These are phyloP conservation scores for Hyperoplus immaculatus DNA, from an alignment of 2,797 vertebrate genomes.

Conservation along the genomic window DNA sequence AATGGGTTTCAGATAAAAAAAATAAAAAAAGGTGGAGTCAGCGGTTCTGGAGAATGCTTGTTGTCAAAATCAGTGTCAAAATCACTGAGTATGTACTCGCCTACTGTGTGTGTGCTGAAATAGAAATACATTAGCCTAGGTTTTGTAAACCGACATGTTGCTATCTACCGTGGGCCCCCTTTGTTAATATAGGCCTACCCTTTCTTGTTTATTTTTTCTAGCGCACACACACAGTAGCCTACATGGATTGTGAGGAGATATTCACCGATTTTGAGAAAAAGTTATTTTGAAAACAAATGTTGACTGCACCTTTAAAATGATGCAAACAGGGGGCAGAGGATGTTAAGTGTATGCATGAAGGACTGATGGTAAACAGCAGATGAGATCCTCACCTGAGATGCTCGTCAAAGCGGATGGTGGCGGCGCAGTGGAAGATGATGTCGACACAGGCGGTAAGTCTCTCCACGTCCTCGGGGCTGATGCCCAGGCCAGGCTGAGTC, in stretches of 20 bases:
- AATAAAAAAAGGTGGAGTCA: too few relatives aligned
- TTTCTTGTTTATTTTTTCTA: too few relatives aligned
- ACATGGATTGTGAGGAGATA: background rate
- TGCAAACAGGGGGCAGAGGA: background rate
- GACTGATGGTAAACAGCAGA: background rate
- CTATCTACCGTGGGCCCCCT: too few relatives aligned
- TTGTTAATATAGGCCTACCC: too few relatives aligned
- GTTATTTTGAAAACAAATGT: too few relatives aligned
- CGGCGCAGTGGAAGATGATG: slow-evolving; percentile 97
- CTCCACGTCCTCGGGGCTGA: slow-evolving; percentile 89
- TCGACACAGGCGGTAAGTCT: slow-evolving; percentile 89
- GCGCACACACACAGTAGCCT: too few relatives aligned
- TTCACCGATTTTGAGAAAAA: too few relatives aligned
- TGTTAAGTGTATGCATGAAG: background rate
- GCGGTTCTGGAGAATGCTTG: too few relatives aligned
- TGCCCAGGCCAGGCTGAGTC: slow-evolving; percentile 91
- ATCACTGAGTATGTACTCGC: too few relatives aligned
- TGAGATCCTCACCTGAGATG: slow-evolving; percentile 91
- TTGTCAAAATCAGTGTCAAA: too few relatives aligned
- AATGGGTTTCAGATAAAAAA: background rate
- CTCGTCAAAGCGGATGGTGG: slow-evolving; percentile 98
- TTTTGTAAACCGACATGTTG: too few relatives aligned
- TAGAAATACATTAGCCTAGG: background rate
- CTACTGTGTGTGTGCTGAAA: background rate
- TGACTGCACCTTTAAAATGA: too few relatives aligned